phyloP scores from a whole-genome alignment of 1,140 invertebrate species.

The Papilio aristodemus region DNA sequence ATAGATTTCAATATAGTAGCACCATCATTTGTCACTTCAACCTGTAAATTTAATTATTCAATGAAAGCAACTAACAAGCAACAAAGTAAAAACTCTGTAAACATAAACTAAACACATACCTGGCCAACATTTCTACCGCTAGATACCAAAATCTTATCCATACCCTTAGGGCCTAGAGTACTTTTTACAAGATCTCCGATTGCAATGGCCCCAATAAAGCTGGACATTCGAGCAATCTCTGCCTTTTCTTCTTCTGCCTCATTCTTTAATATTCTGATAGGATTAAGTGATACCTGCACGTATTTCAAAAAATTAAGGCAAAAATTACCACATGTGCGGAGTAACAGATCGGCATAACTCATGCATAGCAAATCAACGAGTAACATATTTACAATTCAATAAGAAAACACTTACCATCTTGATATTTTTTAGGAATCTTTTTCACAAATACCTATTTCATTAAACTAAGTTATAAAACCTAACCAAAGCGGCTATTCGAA shows the following conservation, averaged over 20 bases:
- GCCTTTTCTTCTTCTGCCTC: slow-evolving; percentile 99
- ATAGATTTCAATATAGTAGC: slow-evolving; percentile 98
- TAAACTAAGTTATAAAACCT: neutral
- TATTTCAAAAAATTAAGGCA: slow-evolving; percentile 42
- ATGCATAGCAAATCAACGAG: neutral
- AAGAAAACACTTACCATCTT: slow-evolving; percentile 49
- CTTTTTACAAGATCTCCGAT: slow-evolving; percentile 99
- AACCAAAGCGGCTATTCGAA: slow-evolving; percentile 23
- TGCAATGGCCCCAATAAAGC: slow-evolving; percentile 98
- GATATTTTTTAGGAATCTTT: slow-evolving; percentile 31
- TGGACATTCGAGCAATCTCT: slow-evolving; percentile 96
- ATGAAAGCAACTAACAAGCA: neutral
- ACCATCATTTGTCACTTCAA: slow-evolving; percentile 99
- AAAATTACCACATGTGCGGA: slow-evolving; percentile 60
- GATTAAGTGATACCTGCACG: slow-evolving; percentile 91
- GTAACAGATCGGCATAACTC: slow-evolving; percentile 39
- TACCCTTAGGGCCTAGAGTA: slow-evolving; percentile 99
- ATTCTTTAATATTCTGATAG: slow-evolving; percentile 95
- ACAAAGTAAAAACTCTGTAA: slow-evolving; percentile 7
- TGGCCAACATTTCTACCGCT: slow-evolving; percentile 89
- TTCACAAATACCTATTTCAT: slow-evolving; percentile 10
- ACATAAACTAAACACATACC: slow-evolving; percentile 45
- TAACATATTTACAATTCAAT: slow-evolving; percentile 8
- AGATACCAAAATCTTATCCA: slow-evolving; percentile 99
- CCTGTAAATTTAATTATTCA: slow-evolving; percentile 70